Conservation (phyloP, 2,797 vertebrate genomes). For the Sebastes kiyomatsui region DNA sequence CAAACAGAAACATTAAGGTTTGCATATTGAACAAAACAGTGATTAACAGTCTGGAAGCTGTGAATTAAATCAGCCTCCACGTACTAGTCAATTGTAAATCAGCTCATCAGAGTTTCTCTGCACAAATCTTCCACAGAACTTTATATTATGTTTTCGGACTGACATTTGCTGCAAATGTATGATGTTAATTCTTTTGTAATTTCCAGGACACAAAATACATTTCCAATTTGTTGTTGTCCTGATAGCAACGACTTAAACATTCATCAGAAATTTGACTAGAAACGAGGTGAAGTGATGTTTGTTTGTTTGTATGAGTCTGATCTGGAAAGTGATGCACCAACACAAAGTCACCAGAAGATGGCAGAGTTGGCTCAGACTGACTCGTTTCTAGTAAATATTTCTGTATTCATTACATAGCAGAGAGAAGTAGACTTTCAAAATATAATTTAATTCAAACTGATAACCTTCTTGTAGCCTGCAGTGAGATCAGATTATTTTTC, state of each 20-base stretch:
- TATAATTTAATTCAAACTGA: neutral
- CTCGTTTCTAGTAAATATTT: neutral
- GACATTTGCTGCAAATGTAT: neutral
- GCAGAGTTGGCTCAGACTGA: constrained; percentile 18
- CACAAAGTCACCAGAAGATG: constrained; percentile 25
- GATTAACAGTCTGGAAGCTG: neutral
- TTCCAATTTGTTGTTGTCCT: neutral
- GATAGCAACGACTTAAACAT: neutral
- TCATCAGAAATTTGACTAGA: neutral
- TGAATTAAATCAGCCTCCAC: neutral
- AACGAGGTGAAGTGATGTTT: neutral
- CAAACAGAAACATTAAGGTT: neutral
- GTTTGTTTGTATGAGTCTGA: too few relatives aligned
- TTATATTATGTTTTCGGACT: neutral
- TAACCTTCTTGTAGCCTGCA: neutral
- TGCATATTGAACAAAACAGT: neutral
- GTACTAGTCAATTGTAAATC: neutral
- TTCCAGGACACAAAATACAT: neutral
- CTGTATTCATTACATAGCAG: neutral
- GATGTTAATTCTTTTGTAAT: neutral
- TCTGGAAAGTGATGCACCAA: neutral
- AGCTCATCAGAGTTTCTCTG: neutral
- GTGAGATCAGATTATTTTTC: neutral
- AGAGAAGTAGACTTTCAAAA: neutral
- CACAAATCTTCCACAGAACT: neutral